Conservation (phyloP, 2,888 invertebrate genomes). For the Catocala fraxini region DNA sequence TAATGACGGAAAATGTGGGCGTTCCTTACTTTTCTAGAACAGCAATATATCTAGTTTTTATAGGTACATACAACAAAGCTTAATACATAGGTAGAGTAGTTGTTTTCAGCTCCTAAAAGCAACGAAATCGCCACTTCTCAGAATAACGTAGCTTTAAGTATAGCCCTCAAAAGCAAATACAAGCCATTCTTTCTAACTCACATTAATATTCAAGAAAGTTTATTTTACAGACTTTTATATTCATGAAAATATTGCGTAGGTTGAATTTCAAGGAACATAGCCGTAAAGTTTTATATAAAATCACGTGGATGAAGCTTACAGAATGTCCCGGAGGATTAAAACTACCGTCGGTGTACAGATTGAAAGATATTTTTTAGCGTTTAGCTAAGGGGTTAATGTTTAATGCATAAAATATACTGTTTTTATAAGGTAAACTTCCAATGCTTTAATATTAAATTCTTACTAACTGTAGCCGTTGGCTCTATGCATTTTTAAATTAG, state of each 20-base stretch:
- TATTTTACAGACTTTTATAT: slow-evolving; percentile 3
- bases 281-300: slow-evolving; percentile 8
- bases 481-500: too few species aligned
- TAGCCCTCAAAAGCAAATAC: slow-evolving; percentile 2
- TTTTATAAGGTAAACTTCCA: too few species aligned
- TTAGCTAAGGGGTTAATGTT: not conserved
- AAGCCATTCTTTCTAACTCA: slow-evolving; percentile 32
- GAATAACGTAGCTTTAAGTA: too few species aligned
- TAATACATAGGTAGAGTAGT: too few species aligned
- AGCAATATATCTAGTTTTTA: too few species aligned
- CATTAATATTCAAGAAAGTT: slow-evolving; percentile 4
- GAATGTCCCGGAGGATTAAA: not conserved
- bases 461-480: too few species aligned
- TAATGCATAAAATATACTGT: too few species aligned
- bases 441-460: too few species aligned
- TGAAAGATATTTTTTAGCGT: not conserved
- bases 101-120: not conserved
- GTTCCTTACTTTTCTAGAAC: too few species aligned
- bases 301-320: not conserved
- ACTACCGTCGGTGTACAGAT: not conserved
- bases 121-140: too few species aligned
- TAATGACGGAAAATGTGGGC: too few species aligned
- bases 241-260: slow-evolving; percentile 6
- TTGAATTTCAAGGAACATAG: not conserved
- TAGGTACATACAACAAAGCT: too few species aligned